Conservation (phyloP, 1,140 invertebrate genomes). For the Pogonomyrmex barbatus region DNA sequence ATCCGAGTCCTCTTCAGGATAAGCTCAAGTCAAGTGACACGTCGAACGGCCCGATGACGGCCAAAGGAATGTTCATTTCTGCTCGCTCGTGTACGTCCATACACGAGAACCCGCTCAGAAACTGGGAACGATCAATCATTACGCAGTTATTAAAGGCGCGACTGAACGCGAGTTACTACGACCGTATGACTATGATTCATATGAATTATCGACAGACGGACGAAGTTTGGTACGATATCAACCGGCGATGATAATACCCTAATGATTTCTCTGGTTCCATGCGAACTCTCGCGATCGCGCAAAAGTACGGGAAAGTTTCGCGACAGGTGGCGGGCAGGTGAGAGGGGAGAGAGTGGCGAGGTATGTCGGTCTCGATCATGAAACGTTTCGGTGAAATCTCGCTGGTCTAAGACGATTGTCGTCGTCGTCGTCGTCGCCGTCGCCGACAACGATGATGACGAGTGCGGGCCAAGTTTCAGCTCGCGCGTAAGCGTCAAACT, state of each 20-base stretch:
- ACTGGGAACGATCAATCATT: constrained; percentile 42
- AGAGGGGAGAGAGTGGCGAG: background rate
- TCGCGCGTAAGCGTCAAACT: constrained; percentile 48
- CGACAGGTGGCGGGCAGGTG: background rate
- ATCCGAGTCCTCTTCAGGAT: background rate
- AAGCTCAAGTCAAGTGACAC: background rate
- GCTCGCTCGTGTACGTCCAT: constrained; percentile 2
- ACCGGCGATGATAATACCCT: constrained; percentile 37
- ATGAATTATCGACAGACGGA: constrained; percentile 34
- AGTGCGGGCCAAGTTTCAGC: constrained; percentile 26
- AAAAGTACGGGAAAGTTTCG: constrained; percentile 24
- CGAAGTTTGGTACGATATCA: constrained; percentile 10
- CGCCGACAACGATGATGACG: background rate
- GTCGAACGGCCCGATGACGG: background rate
- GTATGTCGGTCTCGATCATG: background rate
- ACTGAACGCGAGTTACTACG: constrained; percentile 26
- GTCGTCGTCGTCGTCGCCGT: background rate
- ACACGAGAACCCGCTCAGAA: constrained; percentile 7
- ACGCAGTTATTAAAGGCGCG: constrained; percentile 45
- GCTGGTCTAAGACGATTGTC: background rate
- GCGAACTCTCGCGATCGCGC: background rate
- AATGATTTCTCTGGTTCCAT: constrained; percentile 33
- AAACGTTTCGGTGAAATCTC: constrained; percentile 34
- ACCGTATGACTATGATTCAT: background rate
- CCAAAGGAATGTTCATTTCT: constrained; percentile 35